Evolutionary conservation across 2,888 invertebrate genomes (phyloP).

Genomic region (Brachyptera putata): DNA sequence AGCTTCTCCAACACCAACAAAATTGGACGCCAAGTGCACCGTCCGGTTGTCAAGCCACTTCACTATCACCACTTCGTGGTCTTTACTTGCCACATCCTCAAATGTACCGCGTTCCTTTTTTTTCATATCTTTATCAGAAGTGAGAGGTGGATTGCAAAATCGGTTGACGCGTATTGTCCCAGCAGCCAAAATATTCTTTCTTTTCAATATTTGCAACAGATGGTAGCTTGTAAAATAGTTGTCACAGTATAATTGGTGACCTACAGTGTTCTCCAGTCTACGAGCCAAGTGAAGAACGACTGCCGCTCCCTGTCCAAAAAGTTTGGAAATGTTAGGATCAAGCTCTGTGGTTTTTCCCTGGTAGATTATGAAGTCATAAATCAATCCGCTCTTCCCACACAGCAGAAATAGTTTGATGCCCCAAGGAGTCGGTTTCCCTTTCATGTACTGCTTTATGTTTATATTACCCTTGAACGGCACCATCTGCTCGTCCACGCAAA

Average conservation of each 20-base stretch:
- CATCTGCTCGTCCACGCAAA: slow-evolving; percentile 39
- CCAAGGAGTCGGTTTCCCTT: slow-evolving; percentile 37
- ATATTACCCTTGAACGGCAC: slow-evolving; percentile 38
- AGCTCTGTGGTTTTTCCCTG: slow-evolving; percentile 41
- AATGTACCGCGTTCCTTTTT: slow-evolving; percentile 25
- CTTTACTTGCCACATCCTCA: slow-evolving; percentile 31
- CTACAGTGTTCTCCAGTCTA: not conserved
- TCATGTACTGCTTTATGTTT: slow-evolving; percentile 37
- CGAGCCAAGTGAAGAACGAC: slow-evolving; percentile 31
- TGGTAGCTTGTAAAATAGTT: slow-evolving; percentile 29
- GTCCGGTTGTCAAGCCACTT: slow-evolving; percentile 39
- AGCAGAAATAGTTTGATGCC: slow-evolving; percentile 37
- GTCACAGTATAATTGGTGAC: slow-evolving; percentile 29
- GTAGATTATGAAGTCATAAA: slow-evolving; percentile 38
- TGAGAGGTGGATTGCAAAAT: slow-evolving; percentile 25
- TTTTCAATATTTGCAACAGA: slow-evolving; percentile 22
- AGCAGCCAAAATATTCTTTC: slow-evolving; percentile 21
- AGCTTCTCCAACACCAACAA: slow-evolving; percentile 35
- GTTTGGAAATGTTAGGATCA: slow-evolving; percentile 18
- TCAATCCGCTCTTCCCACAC: slow-evolving; percentile 35
- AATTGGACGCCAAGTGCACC: slow-evolving; percentile 38
- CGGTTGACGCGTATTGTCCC: slow-evolving; percentile 22
- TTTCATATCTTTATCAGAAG: slow-evolving; percentile 27
- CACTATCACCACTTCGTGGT: slow-evolving; percentile 30
- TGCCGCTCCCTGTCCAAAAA: slow-evolving; percentile 23